Conservation (phyloP, 2,797 vertebrate species). For the Lutjanus argentimaculatus region DNA sequence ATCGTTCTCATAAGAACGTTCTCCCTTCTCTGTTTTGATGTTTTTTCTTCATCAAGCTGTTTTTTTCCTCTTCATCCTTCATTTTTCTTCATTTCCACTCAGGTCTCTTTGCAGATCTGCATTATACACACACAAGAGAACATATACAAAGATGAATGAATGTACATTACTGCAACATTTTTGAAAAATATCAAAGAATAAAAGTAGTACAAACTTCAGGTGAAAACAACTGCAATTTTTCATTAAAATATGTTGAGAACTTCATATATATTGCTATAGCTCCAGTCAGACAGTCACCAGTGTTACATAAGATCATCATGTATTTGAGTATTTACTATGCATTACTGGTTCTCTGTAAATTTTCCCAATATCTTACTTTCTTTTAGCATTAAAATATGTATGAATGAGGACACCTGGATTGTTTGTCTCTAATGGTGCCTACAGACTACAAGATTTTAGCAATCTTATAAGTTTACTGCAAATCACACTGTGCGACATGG, state of each 20-base stretch:
- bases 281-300: not conserved
- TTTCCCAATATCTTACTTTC: not conserved
- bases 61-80: conserved; percentile 34
- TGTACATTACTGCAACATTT: not conserved
- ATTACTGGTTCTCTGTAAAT: not conserved
- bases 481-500: too few relatives aligned
- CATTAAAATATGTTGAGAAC: not conserved
- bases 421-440: not conserved
- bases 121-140: not conserved
- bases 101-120: conserved; percentile 22
- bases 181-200: not conserved
- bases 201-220: not conserved
- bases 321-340: not conserved
- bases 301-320: not conserved
- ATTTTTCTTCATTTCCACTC: conserved; percentile 1
- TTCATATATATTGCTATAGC: not conserved
- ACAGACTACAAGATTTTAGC: too few relatives aligned
- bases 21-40: not conserved
- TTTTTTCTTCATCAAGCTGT: conserved; percentile 1
- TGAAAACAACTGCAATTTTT: not conserved
- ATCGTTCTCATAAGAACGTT: not conserved
- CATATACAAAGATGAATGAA: not conserved
- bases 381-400: not conserved
- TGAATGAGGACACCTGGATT: not conserved
- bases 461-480: too few relatives aligned